These are phyloP conservation scores for Aphis gossypii DNA, from an alignment of 1,140 invertebrate genomes.

Conservation along the genomic window DNA sequence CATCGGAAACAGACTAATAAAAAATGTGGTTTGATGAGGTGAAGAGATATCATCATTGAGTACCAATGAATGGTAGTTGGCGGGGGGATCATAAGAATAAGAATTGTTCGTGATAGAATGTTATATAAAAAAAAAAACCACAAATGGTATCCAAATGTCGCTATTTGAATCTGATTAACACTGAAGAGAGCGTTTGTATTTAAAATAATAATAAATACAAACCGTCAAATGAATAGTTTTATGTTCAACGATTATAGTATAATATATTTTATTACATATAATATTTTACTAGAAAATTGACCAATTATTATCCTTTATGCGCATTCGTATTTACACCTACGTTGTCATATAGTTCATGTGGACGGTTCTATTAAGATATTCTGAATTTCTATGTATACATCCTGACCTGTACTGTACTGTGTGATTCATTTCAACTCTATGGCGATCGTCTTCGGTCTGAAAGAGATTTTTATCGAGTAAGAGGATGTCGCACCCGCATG, in stretches of 20 bases:
- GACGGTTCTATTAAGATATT: neutral
- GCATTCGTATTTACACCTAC: neutral
- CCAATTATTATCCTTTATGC: neutral
- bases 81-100: neutral
- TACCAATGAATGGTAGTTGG: neutral
- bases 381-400: neutral
- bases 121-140: neutral
- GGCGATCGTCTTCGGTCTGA: neutral
- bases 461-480: neutral
- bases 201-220: neutral
- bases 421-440: neutral
- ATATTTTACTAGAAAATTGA: constrained; percentile 15
- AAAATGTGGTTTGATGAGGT: constrained; percentile 50
- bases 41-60: constrained; percentile 26
- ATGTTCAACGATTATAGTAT: neutral
- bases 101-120: neutral
- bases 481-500: too few species aligned
- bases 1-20: constrained; percentile 34
- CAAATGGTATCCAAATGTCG: neutral
- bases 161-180: constrained; percentile 33
- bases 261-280: neutral
- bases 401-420: neutral
- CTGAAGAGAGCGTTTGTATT: neutral
- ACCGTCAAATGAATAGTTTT: neutral
- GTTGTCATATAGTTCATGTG: neutral